Evolutionary conservation across 2,888 invertebrate species (phyloP), one percentile per base, ranked within the genome.

Genomic region (Anorthoa munda): DNA sequence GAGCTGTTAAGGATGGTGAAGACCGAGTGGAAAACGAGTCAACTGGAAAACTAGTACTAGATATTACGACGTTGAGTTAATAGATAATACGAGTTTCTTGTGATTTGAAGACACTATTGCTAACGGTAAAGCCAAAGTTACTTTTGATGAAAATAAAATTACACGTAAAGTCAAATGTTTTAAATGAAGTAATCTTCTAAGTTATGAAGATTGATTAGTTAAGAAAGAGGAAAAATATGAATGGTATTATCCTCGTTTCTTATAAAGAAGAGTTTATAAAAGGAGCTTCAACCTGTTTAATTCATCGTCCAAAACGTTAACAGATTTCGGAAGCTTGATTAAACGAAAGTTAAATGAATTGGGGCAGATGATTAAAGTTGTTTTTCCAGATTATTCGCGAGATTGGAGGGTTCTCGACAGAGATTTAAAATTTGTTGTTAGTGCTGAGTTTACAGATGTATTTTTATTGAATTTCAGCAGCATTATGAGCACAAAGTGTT

Each of bases 321-420:
- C 53, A 64, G 75, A 78, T 81, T 82, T 84, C 72, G 59, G 60
- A 67, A 72, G 77, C 64, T 78, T 72, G 65, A 81, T 82, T 78
- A 80, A 75, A 78, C 55, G 67, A 80, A 74, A 75, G 45, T 82
- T 70, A 68, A 72, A 77, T 63, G 21, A 81, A 80, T 74, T 53
- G 59, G 58, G 63, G 51, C n/a, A 63, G 63, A 79, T 73, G 69
- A 51, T 72, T 58, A 71, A 78, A 77, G 69, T 76, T 81, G 50
- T 70, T 83, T 75, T 71, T 75, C 13, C 58, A 56, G 45, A 65
- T 71, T 71, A 71, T 71, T 56, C 59, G 63, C 66, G 78, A 75
- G 74, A 82, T 72, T n/a, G 26, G 39, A 51, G 26, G 60, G 51
- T 45, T 51, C n/a, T 72, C 51, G 3, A n/a, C 12, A 11, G 31